Base-by-base conservation (phyloP, 1,140 invertebrate genomes). In the Ceratoteleas bidentatus region DNA sequence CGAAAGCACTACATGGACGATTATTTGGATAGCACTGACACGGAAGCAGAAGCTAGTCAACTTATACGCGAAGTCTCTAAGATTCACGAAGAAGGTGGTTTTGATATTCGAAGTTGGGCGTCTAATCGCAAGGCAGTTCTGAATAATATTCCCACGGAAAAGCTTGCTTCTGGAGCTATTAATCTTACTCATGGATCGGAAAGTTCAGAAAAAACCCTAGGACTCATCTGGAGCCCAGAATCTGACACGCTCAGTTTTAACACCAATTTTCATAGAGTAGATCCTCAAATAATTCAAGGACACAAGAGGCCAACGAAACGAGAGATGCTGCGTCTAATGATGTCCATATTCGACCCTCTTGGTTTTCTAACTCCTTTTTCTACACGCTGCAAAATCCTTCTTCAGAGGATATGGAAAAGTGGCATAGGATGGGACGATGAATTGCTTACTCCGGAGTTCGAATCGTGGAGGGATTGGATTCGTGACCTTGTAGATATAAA, bases 1-100 rank as follows among this genome's bases (percentile, higher is more conserved):
- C 11, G 33, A 4, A 53, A 33, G 8, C 52, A 53, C 11, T 53
- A 53, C 8, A 53, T 53, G 49, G 15, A 50, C 14, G 49, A 50
- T 16, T 50, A 50, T 24, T 9, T 50, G 2, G 49, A 50, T 11
- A 50, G 49, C 16, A 6, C 16, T 7, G 14, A 50, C 3, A 11
- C 6, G 6, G 49, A 50, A 24, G 11, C 14, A 6, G 49, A 50
- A 24, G 49, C 49, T 0, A 11, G 2, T 1, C 15, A 16, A 7
- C 1, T 50, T 0, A 11, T 50, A 5, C 15, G 15, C 2, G 14
- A 53, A 11, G 52, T 53, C 11, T 11, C 8, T 0, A n/a, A 33
- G 11, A 53, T 50, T 6, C 49, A 50, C 16, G 2, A 16, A 24
- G 0, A 7, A 6, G 49, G 49, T 3, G 14, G 49, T 4, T 50